Base-by-base conservation (phyloP, 37 sponge, comb jelly and placozoan genomes). In the Haliclona indistincta region DNA sequence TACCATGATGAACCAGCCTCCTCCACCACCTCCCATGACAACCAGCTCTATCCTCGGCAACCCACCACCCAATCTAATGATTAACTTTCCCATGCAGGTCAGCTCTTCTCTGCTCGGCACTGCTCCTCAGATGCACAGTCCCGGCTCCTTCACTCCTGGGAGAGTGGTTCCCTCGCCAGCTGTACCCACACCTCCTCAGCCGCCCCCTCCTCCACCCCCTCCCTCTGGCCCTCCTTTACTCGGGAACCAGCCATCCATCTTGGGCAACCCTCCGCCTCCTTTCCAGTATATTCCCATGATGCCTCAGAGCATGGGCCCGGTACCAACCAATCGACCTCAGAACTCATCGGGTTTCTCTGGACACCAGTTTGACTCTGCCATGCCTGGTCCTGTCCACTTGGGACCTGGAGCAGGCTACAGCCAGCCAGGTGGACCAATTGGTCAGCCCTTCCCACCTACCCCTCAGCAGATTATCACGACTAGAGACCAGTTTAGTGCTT, bases 241-340 rank as follows among this genome's bases (percentile, higher is more conserved):
- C 39, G 43, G 37, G 13, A 29, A 61, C 4, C 73, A 67, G 49
- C 61, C 76, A 6, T 82, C 83, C 5, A 70, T 82, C 10, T 73
- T 82, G 49, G 89, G 89, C 13, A 67, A 82, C 51, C 89, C 83
- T 19, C 89, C 89, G 22, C 41, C 82, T 7, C 78, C 75, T 20
- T 54, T 70, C 5, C n/a, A n/a, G n/a, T n/a, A n/a, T n/a, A n/a
- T n/a, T n/a, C n/a, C n/a, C n/a, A 30, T 81, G 56, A 75, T 66
- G n/a, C 78, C 71, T 1, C 88, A 52, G 25, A 82, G 32, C 43
- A 58, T 68, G 28, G 37, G 37, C 26, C 37, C 58, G 2, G 76
- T 63, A 0, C 79, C 68, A 4, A 5, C 68, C 2, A 29, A 8
- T n/a, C 67, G 34, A 19, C 61, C 75, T 5, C 83, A 66, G 1